Base-by-base conservation (phyloP, 2,797 vertebrate genomes). In the Acrossocheilus wenchowensis region DNA sequence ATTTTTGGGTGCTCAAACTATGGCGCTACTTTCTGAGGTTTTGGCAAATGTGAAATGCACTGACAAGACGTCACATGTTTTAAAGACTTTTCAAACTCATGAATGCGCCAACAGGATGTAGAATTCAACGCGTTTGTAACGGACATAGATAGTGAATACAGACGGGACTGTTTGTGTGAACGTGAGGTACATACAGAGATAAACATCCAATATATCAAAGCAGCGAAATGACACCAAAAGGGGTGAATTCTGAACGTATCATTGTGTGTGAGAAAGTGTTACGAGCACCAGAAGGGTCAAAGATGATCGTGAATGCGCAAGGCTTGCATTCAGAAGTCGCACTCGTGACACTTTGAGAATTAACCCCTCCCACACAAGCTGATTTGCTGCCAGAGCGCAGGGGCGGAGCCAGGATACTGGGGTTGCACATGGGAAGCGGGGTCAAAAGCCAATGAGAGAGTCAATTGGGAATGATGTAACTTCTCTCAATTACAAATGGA, bases 331-430 rank as follows among this genome's bases (percentile, higher is more conserved):
- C 30, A 34, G 34, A 6, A 21, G 39, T 84, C 90, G 91, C 93
- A 91, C 93, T 93, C 89, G 93, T 91, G 89, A 94, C 94, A 94
- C 94, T 95, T 95, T 93, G 91, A 89, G 93, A 95, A 95, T 94
- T 90, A 90, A 94, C 92, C 93, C 93, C 91, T 89, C 21, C 69
- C 91, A 90, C 89, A 91, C 85, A 91, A 86, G 86, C 88, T 89
- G 95, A 95, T 94, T 95, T 87, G 91, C 92, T 82, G 93, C 92
- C 89, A 79, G 93, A 95, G 81, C 81, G 78, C 54, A 17, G 23
- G 81, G 88, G 82, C 34, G 81, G 86, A 72, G 82, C 66, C 26
- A 41, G 34, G 41, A 26, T 78, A 36, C 72, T 68, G 17, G 64
- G 81, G 73, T 30, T 64, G 82, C 71, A 54, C 23, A 82, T 14